These are phyloP conservation scores for Zenarchopterus dispar DNA, from an alignment of 2,797 vertebrate species.

Conservation along the genomic window DNA sequence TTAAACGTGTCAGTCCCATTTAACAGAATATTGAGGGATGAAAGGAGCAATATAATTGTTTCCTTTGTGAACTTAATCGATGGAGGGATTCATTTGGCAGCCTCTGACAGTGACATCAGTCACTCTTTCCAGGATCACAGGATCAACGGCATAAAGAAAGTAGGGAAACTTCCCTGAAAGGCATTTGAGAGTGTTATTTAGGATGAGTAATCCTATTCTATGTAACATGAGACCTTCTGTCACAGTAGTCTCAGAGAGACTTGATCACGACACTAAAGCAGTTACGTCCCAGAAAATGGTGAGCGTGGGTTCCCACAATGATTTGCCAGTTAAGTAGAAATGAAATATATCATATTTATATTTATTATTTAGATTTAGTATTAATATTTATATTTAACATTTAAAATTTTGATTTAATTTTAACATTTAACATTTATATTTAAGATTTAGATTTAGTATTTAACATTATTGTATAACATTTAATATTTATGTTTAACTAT, in stretches of 20 bases:
- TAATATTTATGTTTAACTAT: too few species aligned
- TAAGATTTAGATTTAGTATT: too few species aligned
- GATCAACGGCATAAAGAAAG: slow-evolving; percentile 11
- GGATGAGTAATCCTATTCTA: slow-evolving; percentile 8
- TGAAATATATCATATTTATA: too few species aligned
- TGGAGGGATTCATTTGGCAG: slow-evolving; percentile 43
- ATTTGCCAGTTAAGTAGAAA: too few species aligned
- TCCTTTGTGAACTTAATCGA: slow-evolving; percentile 39
- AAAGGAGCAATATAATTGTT: slow-evolving; percentile 27
- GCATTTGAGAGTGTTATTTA: slow-evolving; percentile 13
- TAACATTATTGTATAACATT: too few species aligned
- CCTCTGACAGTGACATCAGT: slow-evolving; percentile 42
- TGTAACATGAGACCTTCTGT: slow-evolving; percentile 11
- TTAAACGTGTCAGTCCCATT: slow-evolving; percentile 43
- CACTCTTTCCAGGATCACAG: slow-evolving; percentile 25
- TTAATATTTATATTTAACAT: too few species aligned
- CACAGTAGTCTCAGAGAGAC: not conserved
- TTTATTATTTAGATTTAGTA: too few species aligned
- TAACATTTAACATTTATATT: too few species aligned
- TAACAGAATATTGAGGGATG: slow-evolving; percentile 27
- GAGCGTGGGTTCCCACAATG: too few species aligned
- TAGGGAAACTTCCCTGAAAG: slow-evolving; percentile 22
- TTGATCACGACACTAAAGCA: too few species aligned
- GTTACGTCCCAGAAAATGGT: too few species aligned
- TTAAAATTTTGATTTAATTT: too few species aligned